Conservation (phyloP, 2,888 invertebrate species). For the Acanthosepion pharaonis region DNA sequence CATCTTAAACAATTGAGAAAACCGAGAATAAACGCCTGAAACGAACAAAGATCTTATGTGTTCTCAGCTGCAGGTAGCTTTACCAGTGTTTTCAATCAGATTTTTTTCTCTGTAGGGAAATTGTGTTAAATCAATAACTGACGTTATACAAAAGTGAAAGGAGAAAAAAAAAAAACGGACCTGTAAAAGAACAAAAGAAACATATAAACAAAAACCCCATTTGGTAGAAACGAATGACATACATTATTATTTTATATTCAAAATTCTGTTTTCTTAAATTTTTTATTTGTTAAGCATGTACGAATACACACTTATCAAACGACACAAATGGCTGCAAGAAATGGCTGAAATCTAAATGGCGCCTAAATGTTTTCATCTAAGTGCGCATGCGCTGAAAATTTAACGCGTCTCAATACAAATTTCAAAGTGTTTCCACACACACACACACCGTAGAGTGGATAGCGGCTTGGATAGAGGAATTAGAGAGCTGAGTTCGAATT, state of each 20-base stretch:
- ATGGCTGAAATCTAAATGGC: background rate
- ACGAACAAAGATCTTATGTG: background rate
- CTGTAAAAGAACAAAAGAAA: background rate
- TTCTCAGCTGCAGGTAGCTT: background rate
- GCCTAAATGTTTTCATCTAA: background rate
- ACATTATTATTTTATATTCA: background rate
- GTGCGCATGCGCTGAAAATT: background rate
- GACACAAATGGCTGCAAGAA: background rate
- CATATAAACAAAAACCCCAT: background rate
- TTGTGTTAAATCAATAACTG: too few relatives aligned
- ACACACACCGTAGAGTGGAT: too few relatives aligned
- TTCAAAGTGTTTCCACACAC: background rate
- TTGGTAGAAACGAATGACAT: background rate
- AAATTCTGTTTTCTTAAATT: background rate
- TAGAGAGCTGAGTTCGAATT: too few relatives aligned
- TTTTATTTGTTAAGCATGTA: background rate
- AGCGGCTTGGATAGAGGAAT: too few relatives aligned
- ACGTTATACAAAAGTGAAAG: background rate
- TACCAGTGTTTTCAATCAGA: background rate
- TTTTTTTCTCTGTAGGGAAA: background rate
- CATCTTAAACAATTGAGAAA: background rate
- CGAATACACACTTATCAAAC: background rate
- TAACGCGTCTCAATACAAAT: background rate
- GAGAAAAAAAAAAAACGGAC: background rate
- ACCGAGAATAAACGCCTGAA: background rate